Percentiles rank a stretch among this genome's conserved stretches.
phyloP scores from a whole-genome alignment of 2,113 vertebrate genomes.

The Strix uralensis region DNA sequence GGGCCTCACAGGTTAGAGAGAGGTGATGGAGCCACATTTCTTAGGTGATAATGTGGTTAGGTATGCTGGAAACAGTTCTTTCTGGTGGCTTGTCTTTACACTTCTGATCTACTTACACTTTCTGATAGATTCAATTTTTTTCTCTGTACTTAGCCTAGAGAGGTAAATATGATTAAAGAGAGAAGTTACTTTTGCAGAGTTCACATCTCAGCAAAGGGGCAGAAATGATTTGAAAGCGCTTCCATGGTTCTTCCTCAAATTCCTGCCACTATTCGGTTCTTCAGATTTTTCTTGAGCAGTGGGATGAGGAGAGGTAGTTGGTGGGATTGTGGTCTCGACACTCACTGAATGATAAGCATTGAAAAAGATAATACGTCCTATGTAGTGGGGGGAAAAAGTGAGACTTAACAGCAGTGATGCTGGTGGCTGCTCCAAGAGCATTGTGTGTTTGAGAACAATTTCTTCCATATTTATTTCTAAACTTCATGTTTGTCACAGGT shows the following conservation, averaged over 20 bases:
- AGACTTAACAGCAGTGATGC: neutral
- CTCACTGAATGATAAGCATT: neutral
- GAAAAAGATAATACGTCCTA: fast-evolving
- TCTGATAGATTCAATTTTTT: neutral
- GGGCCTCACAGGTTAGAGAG: neutral
- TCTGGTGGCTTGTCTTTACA: neutral
- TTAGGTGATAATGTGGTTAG: neutral
- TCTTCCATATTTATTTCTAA: neutral
- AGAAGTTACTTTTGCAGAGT: neutral
- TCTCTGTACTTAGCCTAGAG: neutral
- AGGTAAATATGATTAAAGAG: neutral
- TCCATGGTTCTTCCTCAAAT: neutral
- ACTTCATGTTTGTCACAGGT: neutral
- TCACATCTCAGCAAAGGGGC: neutral
- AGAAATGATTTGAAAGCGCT: neutral
- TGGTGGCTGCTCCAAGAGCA: neutral
- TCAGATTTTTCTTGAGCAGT: neutral
- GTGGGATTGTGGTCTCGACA: neutral
- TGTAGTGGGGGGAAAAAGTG: too few relatives aligned
- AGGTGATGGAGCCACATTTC: neutral
- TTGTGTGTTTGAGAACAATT: neutral
- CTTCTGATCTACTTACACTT: neutral
- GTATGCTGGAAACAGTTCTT: neutral
- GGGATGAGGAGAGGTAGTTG: neutral
- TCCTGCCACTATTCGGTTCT: neutral